Evolutionary conservation across 2,797 vertebrate genomes (phyloP), one percentile per base, ranked within the genome.

Genomic region (Acipenser ruthenus): DNA sequence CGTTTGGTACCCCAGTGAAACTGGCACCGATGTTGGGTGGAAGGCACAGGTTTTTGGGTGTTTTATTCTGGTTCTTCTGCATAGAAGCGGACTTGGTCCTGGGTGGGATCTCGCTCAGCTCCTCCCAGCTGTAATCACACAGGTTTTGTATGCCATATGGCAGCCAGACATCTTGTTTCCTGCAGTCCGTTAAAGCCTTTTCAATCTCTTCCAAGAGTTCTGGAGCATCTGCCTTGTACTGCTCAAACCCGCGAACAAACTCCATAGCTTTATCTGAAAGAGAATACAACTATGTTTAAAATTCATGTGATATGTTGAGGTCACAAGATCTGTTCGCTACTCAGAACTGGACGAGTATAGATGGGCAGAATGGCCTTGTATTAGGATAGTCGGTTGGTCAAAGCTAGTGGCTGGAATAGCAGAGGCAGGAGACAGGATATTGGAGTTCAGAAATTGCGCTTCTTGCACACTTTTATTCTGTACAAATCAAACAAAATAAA

Each of bases 81-180:
- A 71, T 49, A 0, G 12, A 1, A 64, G 68, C n/a, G 68, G 70
- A 65, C 62, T 72, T 75, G 49, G 75, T 64, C 7, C 65, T 51
- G 2, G 65, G 69, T 5, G 74, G 67, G 0, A 65, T 50, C 8
- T 59, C 37, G 6, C 69, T 69, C 47, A 82, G 78, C 58, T 85
- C 81, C 58, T 79, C 77, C 79, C 81, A 84, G 1, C 80, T 78
- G 64, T 81, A 74, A 55, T 82, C 75, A 7, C 81, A 85, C 64
- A 84, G 69, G 67, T 82, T 82, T 58, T 69, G 68, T 67, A 84
- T 70, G 48, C 78, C 78, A 51, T 70, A 78, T 0, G 81, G 79
- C 6, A 85, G 58, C n/a, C 70, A 4, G 7, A 78, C 60, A 49
- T 75, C 72, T 8, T 72, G 50, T 6, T 70, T 78, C 52, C 50